A percentile compares a stretch with the other conserved stretches of the same genome.
Evolutionary conservation across 1,140 invertebrate species (phyloP).

Genomic region (Coptotermes formosanus): DNA sequence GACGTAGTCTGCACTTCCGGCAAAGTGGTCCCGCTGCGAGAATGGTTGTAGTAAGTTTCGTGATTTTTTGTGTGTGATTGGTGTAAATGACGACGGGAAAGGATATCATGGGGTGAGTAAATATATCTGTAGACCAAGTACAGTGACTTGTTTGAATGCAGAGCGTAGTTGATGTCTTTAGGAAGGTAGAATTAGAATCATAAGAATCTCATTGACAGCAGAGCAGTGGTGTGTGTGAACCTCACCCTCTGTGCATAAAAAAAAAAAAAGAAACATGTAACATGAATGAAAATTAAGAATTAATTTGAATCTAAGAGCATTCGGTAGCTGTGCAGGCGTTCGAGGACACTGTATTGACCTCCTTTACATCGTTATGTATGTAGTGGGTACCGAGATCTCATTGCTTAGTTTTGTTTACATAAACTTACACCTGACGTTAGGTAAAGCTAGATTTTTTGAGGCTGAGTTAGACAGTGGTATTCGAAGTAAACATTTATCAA

Average conservation of each 20-base stretch:
- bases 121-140: background rate
- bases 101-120: constrained; percentile 33
- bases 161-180: background rate
- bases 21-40: constrained; percentile 24
- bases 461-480: no score
- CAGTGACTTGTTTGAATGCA: background rate
- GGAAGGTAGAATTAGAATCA: background rate
- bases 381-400: no score
- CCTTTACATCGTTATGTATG: no score
- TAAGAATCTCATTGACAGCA: background rate
- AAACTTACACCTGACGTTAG: no score
- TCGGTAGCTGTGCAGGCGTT: no score
- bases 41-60: constrained; percentile 26
- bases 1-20: constrained; percentile 30
- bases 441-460: no score
- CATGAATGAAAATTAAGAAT: background rate
- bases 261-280: background rate
- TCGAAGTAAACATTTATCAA: no score
- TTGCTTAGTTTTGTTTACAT: no score
- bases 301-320: no score
- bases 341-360: no score
- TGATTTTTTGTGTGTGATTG: constrained; percentile 27
- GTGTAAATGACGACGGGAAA: constrained; percentile 34
- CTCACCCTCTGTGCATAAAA: background rate
- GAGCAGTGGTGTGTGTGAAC: background rate